Evolutionary conservation across 2,113 vertebrate species (phyloP), one percentile per base, ranked within the genome.

Genomic region (Dromas ardeola): DNA sequence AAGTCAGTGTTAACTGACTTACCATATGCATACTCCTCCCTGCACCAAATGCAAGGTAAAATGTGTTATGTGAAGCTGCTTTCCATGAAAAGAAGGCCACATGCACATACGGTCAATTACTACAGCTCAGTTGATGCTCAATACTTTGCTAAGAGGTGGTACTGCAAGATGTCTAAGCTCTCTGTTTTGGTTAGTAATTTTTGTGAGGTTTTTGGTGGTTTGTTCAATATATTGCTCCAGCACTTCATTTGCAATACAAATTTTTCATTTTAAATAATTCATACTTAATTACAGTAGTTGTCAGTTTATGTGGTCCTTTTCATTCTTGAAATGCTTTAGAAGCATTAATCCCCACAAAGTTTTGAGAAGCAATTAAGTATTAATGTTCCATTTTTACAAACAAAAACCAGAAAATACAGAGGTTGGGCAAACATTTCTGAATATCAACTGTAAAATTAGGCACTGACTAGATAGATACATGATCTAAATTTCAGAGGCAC

Each of bases 291-390:
- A 94, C 94, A 94, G 95, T 92, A 97, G 90, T 95, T 96, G 88
- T 94, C 96, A 81, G 90, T 96, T 96, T 97, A 63, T 95, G 86
- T 96, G 93, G 96, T 96, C 95, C 95, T 97, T 96, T 96, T 97
- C 95, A 97, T 96, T 96, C 95, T 97, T 96, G 95, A 95, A 97
- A 97, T 74, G 96, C 92, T 97, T 97, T 97, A 96, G 95, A 97
- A 95, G 81, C 76, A 96, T 97, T 95, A 95, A 97, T 96, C 96
- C 92, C 90, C 90, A 67, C 95, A 95, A 97, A 97, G 96, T 96
- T 96, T 95, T 95, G 94, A 97, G 94, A 91, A 94, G 94, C 94
- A 96, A 97, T 96, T 95, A 96, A 95, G 92, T 94, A 95, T 97
- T 95, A 97, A 94, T 93, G 95, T 84, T 93, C 92, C 88, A 95